phyloP scores from a whole-genome alignment of 2,797 vertebrate genomes.

The Chelmon rostratus region DNA sequence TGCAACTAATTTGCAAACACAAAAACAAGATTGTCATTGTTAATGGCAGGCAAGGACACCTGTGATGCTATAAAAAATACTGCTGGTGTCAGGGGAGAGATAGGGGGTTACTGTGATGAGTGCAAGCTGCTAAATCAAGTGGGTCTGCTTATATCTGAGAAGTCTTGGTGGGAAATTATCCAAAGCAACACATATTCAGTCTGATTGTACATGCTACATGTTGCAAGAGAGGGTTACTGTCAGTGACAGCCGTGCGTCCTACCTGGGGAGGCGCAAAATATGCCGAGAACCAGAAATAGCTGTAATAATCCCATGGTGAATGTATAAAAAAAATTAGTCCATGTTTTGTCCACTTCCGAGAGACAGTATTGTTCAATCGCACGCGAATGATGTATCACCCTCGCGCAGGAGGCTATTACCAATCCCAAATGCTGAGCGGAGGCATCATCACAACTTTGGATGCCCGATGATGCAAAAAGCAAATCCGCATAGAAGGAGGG shows the following conservation, averaged over 20 bases:
- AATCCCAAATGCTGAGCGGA: conserved; percentile 75
- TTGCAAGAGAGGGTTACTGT: conserved; percentile 27
- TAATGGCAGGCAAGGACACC: conserved; percentile 35
- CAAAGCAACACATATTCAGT: conserved; percentile 6
- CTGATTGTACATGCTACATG: conserved; percentile 23
- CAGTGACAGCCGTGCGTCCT: conserved; percentile 65
- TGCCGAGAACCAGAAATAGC: conserved; percentile 82
- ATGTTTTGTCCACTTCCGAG: conserved; percentile 84
- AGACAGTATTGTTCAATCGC: conserved; percentile 71
- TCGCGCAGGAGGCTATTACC: conserved; percentile 66
- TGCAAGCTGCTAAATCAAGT: background rate
- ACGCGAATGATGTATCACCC: conserved; percentile 65
- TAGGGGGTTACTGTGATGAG: conserved; percentile 19
- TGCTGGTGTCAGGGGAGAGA: conserved; percentile 22
- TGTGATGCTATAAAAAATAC: conserved; percentile 18
- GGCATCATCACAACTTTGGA: conserved; percentile 83
- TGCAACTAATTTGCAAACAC: conserved; percentile 83
- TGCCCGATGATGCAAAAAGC: conserved; percentile 48
- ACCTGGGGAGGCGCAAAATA: conserved; percentile 84
- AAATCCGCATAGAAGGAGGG: conserved; percentile 45
- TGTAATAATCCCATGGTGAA: conserved; percentile 87
- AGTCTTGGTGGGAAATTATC: conserved; percentile 7
- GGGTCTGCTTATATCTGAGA: conserved; percentile 8
- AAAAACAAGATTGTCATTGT: conserved; percentile 48
- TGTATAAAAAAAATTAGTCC: conserved; percentile 80